Percentiles rank a stretch among this genome's conserved stretches.
These are phyloP conservation scores for Echinometra lucunter DNA, from an alignment of 53 echinoderm and acorn worm genomes.

Conservation along the genomic window DNA sequence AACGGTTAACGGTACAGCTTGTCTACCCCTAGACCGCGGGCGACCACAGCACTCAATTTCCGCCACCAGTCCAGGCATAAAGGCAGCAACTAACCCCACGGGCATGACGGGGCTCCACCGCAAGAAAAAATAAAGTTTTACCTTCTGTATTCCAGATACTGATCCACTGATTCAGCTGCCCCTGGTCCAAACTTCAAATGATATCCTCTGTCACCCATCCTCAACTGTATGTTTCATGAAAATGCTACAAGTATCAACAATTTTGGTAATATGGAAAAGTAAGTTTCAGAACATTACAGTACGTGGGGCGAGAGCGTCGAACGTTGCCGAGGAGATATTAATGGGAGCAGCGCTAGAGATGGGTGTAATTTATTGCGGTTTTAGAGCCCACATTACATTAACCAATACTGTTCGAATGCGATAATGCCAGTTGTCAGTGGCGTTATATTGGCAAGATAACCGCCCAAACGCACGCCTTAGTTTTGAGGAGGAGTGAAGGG, in stretches of 20 bases:
- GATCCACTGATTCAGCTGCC: slow-evolving; percentile 90
- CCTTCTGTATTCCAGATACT: slow-evolving; percentile 89
- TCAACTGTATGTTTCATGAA: neutral
- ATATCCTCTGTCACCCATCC: slow-evolving; percentile 69
- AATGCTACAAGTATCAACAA: neutral
- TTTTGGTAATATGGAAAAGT: too few relatives aligned
- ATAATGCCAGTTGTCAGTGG: neutral
- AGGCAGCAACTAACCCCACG: neutral
- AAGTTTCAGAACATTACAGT: neutral
- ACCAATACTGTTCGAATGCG: too few relatives aligned
- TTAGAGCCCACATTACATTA: too few relatives aligned
- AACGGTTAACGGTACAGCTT: too few relatives aligned
- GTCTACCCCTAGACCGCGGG: too few relatives aligned
- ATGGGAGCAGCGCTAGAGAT: too few relatives aligned
- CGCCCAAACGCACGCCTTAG: too few relatives aligned
- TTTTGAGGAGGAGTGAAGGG: too few relatives aligned
- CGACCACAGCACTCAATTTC: too few relatives aligned
- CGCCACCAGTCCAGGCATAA: neutral
- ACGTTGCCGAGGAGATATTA: neutral
- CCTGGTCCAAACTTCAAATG: slow-evolving; percentile 85
- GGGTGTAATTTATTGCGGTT: too few relatives aligned
- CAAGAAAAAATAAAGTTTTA: neutral
- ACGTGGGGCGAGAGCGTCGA: neutral
- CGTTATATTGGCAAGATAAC: neutral
- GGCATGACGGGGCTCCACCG: neutral